Percentiles rank a stretch among this genome's conserved stretches.
phyloP scores from a whole-genome alignment of 2,888 invertebrate species.

The Metopia argyrocephala region DNA sequence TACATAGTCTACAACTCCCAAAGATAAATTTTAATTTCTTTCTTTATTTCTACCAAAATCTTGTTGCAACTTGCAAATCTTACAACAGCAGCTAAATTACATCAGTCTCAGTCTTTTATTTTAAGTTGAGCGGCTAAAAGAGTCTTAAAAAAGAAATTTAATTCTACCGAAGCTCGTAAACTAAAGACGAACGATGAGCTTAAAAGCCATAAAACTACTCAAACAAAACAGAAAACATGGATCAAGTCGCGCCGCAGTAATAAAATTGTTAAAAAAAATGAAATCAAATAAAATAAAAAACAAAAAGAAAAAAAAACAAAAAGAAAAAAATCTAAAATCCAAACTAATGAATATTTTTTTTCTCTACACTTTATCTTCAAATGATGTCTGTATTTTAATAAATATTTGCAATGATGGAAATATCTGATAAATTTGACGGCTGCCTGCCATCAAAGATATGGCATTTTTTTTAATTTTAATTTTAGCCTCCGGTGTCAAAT shows the following conservation, averaged over 20 bases:
- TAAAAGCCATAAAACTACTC: slow-evolving; percentile 51
- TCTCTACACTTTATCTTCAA: background rate
- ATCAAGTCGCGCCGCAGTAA: slow-evolving; percentile 43
- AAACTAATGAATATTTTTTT: background rate
- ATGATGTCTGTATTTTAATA: background rate
- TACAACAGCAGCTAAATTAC: slow-evolving; percentile 50
- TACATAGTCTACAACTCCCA: background rate
- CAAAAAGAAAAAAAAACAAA: slow-evolving; percentile 4
- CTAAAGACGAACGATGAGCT: slow-evolving; percentile 26
- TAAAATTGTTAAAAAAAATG: slow-evolving; percentile 41
- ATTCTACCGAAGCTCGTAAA: slow-evolving; percentile 2
- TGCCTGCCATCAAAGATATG: slow-evolving; percentile 40
- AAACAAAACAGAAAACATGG: slow-evolving; percentile 25
- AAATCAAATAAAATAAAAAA: too few relatives aligned
- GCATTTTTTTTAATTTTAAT: slow-evolving; percentile 27
- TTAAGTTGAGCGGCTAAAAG: background rate
- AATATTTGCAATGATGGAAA: slow-evolving; percentile 22
- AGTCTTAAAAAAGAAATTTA: background rate
- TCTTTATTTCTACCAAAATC: background rate
- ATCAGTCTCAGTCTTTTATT: slow-evolving; percentile 48
- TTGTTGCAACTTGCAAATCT: background rate
- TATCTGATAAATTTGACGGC: slow-evolving; percentile 55
- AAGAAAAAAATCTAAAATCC: background rate
- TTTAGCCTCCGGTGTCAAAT: slow-evolving; percentile 40
- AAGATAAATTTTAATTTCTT: slow-evolving; percentile 21